A percentile compares a stretch with the other conserved stretches of the same genome.
phyloP scores from a whole-genome alignment of 1,140 invertebrate genomes.

The Leptinotarsa undecemlineata region DNA sequence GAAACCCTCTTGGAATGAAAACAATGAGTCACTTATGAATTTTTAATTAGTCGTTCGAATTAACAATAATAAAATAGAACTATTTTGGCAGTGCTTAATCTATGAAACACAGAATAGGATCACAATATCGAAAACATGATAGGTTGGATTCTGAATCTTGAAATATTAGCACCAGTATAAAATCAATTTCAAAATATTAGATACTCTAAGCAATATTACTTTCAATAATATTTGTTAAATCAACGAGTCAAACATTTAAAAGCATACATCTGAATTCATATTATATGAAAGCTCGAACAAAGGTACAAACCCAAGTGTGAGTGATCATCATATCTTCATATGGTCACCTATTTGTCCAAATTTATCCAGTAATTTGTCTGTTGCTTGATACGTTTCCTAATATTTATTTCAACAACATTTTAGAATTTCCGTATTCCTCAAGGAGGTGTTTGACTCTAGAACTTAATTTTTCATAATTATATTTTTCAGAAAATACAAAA shows the following conservation, averaged over 20 bases:
- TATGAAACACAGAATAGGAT: conserved; percentile 1
- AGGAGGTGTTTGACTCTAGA: not conserved
- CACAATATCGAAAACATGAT: not conserved
- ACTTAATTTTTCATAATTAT: not conserved
- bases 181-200: not conserved
- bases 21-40: not conserved
- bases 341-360: not conserved
- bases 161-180: not conserved
- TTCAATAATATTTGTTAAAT: not conserved
- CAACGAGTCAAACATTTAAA: not conserved
- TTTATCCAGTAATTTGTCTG: not conserved
- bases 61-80: conserved; percentile 1
- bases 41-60: not conserved
- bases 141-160: not conserved
- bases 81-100: not conserved
- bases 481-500: not conserved
- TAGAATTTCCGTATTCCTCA: not conserved
- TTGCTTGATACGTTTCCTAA: too few relatives aligned
- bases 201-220: not conserved
- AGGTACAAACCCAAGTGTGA: not conserved
- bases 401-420: not conserved
- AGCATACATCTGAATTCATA: not conserved
- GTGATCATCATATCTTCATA: not conserved
- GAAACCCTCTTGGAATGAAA: too few relatives aligned
- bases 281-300: not conserved